Conservation (phyloP, 2,113 vertebrate genomes). For the Strigops habroptila region DNA sequence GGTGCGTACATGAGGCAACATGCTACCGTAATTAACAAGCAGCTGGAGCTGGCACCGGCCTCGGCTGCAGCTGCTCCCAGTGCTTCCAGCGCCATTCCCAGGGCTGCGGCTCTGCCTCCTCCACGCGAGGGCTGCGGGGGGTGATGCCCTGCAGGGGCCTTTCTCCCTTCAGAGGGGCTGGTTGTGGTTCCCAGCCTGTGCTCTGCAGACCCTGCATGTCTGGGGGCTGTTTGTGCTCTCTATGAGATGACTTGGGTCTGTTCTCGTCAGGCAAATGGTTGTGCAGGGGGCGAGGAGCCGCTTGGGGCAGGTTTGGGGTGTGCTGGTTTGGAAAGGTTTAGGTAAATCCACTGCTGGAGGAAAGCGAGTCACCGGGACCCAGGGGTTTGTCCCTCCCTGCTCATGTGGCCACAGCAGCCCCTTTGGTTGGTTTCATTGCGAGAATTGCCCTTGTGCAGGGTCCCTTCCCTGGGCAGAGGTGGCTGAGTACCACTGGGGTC, state of each 20-base stretch:
- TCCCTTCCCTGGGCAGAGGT: neutral
- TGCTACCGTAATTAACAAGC: slow-evolving; percentile 48
- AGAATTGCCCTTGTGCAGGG: neutral
- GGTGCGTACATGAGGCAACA: slow-evolving; percentile 59
- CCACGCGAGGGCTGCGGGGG: neutral
- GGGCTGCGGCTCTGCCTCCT: slow-evolving; percentile 2
- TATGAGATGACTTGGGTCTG: rapidly evolving
- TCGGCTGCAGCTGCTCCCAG: slow-evolving; percentile 36
- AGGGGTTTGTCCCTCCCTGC: neutral
- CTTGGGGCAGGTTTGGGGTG: neutral
- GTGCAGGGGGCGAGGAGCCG: neutral
- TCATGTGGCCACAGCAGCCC: neutral
- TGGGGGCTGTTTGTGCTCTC: neutral
- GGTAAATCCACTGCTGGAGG: neutral
- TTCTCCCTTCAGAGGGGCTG: neutral
- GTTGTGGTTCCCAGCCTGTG: neutral
- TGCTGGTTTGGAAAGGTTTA: rapidly evolving
- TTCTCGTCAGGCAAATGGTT: neutral
- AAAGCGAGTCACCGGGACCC: neutral
- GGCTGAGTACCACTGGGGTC: rapidly evolving
- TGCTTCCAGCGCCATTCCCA: slow-evolving; percentile 25
- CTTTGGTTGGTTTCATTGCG: neutral
- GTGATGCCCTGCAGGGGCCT: neutral
- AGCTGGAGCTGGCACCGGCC: slow-evolving; percentile 35
- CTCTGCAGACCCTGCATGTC: neutral